These are phyloP conservation scores for Chloebia gouldiae DNA, from an alignment of 2,113 vertebrate species.

Conservation along the genomic window DNA sequence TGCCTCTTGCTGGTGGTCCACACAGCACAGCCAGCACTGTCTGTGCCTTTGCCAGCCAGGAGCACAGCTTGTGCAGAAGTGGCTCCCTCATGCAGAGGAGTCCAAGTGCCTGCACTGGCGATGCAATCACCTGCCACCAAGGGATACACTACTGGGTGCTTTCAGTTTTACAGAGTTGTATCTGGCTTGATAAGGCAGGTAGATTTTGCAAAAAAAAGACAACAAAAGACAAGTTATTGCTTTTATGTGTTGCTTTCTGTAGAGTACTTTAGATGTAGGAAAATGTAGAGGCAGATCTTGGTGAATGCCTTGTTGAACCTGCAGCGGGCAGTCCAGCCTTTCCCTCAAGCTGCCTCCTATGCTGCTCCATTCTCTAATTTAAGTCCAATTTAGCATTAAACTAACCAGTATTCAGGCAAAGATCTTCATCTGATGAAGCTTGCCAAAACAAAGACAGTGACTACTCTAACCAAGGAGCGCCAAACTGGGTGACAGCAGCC, in stretches of 20 bases:
- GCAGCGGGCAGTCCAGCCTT: background rate
- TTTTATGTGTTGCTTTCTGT: background rate
- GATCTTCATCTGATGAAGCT: background rate
- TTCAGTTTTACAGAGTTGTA: background rate
- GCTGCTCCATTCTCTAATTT: background rate
- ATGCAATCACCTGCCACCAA: background rate
- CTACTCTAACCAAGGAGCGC: background rate
- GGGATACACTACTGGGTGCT: background rate
- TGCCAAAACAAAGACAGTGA: background rate
- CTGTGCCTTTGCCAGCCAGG: accelerated
- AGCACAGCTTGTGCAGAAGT: background rate
- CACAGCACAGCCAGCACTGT: accelerated
- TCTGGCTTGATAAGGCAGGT: background rate
- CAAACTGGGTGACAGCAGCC: accelerated
- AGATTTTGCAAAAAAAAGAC: background rate
- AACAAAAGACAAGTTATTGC: background rate
- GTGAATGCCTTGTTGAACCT: background rate
- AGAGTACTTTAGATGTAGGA: background rate
- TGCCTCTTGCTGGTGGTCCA: background rate
- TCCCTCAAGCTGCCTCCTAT: background rate
- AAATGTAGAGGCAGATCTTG: background rate
- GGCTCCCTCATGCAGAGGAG: background rate
- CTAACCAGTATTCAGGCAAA: background rate
- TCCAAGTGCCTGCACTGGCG: background rate
- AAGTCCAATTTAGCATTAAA: background rate